phyloP scores from a whole-genome alignment of 2,797 vertebrate species.

The Acropternis orthonyx region DNA sequence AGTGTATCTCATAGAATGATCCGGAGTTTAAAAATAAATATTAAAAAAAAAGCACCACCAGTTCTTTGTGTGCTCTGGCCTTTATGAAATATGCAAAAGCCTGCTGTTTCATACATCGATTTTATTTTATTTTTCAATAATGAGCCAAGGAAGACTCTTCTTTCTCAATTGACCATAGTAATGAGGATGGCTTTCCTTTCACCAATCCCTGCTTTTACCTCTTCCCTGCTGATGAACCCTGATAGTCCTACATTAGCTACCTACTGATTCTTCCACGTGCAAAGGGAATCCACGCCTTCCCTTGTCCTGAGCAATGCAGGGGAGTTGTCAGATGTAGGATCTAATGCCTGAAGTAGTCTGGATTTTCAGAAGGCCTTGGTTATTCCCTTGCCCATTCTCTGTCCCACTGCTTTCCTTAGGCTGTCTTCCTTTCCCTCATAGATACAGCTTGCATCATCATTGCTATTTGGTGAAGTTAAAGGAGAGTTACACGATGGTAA shows the following conservation, averaged over 20 bases:
- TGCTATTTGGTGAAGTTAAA: slow-evolving; percentile 34
- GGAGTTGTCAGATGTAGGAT: background rate
- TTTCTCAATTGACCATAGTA: slow-evolving; percentile 32
- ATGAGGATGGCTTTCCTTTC: slow-evolving; percentile 49
- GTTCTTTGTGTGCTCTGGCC: background rate
- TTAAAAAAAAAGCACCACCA: background rate
- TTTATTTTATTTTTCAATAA: background rate
- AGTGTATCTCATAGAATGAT: background rate
- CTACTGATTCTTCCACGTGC: background rate
- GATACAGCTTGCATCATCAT: slow-evolving; percentile 15
- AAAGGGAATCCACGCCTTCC: slow-evolving; percentile 14
- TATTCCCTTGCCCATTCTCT: slow-evolving; percentile 8
- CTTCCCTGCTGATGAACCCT: slow-evolving; percentile 15
- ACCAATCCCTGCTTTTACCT: slow-evolving; percentile 27
- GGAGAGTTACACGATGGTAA: background rate
- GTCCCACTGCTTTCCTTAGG: slow-evolving; percentile 14
- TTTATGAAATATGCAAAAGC: slow-evolving; percentile 51
- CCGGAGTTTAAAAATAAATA: background rate
- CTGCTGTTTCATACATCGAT: background rate
- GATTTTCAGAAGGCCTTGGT: background rate
- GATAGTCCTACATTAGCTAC: background rate
- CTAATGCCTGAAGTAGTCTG: background rate
- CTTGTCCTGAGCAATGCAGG: background rate
- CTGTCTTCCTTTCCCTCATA: background rate
- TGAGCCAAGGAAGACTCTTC: slow-evolving; percentile 12